A percentile compares a stretch with the other conserved stretches of the same genome.
phyloP scores from a whole-genome alignment of 2,888 invertebrate species.

The Drosophila mimica region DNA sequence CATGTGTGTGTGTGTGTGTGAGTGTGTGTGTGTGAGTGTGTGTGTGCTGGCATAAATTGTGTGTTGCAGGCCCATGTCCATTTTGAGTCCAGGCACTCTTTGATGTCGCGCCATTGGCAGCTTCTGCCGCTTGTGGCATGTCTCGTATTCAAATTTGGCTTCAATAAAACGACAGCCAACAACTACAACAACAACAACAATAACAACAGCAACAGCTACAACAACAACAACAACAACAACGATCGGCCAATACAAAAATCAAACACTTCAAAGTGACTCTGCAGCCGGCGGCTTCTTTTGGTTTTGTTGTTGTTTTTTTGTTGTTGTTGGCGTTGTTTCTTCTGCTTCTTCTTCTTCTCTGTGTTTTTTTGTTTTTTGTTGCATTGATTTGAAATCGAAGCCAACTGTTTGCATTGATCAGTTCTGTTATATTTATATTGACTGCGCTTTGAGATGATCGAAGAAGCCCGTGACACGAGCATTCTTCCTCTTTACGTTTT shows the following conservation, averaged over 20 bases:
- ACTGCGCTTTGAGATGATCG: slow-evolving; percentile 44
- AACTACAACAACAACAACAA: slow-evolving; percentile 55
- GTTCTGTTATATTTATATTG: slow-evolving; percentile 64
- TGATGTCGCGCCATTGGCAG: slow-evolving; percentile 75
- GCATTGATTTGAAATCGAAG: slow-evolving; percentile 54
- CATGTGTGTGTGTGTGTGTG: slow-evolving; percentile 18
- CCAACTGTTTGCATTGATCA: slow-evolving; percentile 69
- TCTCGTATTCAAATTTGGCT: slow-evolving; percentile 81
- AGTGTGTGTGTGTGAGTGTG: slow-evolving; percentile 22
- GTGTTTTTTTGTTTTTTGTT: slow-evolving; percentile 16
- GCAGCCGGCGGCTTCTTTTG: slow-evolving; percentile 72
- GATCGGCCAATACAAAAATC: slow-evolving; percentile 74
- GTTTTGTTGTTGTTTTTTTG: slow-evolving; percentile 16
- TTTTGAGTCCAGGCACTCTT: slow-evolving; percentile 80
- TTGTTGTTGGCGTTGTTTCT: slow-evolving; percentile 15
- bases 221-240: slow-evolving; percentile 37
- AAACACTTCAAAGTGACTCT: slow-evolving; percentile 77
- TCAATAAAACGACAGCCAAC: slow-evolving; percentile 79
- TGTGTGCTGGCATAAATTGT: slow-evolving; percentile 69
- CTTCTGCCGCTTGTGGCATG: slow-evolving; percentile 63
- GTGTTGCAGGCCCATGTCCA: slow-evolving; percentile 76
- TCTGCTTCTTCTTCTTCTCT: slow-evolving; percentile 19
- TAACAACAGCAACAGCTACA: slow-evolving; percentile 23
- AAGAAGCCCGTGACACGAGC: slow-evolving; percentile 48
- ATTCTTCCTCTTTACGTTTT: not conserved